Conservation (phyloP, 2,797 vertebrate species). For the Champsocephalus gunnari region DNA sequence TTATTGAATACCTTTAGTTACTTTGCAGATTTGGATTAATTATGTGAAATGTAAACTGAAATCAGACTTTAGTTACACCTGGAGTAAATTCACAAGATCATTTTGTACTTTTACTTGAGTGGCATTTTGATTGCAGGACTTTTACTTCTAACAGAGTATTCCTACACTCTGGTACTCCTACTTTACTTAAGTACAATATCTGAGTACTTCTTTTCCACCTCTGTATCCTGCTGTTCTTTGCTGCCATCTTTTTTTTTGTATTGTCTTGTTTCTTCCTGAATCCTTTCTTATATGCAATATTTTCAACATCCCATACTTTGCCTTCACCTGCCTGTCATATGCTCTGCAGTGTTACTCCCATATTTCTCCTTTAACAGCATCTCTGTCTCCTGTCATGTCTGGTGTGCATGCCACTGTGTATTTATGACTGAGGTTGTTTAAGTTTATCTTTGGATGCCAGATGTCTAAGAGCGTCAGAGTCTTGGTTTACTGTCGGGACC, state of each 20-base stretch:
- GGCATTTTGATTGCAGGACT: no score
- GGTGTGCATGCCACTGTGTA: conserved; percentile 8
- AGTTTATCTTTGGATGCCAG: conserved; percentile 51
- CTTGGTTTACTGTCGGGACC: conserved; percentile 34
- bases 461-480: conserved; percentile 42
- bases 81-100: no score
- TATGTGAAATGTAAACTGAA: no score
- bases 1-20: no score
- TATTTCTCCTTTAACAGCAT: not conserved
- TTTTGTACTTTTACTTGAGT: no score
- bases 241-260: not conserved
- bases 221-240: not conserved
- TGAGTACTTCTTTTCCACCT: no score
- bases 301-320: not conserved
- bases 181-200: no score
- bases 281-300: not conserved
- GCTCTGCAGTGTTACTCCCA: conserved; percentile 1
- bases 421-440: conserved; percentile 22
- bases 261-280: not conserved
- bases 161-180: no score
- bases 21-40: no score
- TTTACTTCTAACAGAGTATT: no score
- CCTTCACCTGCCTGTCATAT: conserved; percentile 1
- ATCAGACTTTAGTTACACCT: no score
- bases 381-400: not conserved